These are phyloP conservation scores for Scrobipalpa costella DNA, from an alignment of 2,888 invertebrate species.

Conservation along the genomic window DNA sequence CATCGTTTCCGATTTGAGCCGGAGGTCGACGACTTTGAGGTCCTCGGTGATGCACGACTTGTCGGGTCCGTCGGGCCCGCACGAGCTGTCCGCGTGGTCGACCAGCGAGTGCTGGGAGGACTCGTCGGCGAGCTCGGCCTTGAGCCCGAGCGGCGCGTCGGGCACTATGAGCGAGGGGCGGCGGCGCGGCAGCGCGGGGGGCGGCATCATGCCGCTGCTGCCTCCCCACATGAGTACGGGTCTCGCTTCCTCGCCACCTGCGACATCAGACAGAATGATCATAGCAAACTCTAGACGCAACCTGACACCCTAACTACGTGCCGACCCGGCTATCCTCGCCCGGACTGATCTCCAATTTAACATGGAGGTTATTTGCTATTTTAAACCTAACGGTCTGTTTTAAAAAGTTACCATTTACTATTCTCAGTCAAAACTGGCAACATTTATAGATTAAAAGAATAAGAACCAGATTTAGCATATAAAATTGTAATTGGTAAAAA, in stretches of 20 bases:
- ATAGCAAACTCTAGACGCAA: slow-evolving; percentile 26
- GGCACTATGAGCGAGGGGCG: slow-evolving; percentile 83
- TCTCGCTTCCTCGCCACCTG: slow-evolving; percentile 58
- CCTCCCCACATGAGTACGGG: slow-evolving; percentile 62
- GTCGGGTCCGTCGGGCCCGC: slow-evolving; percentile 50
- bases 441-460: background rate
- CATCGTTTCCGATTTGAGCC: slow-evolving; percentile 84
- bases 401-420: background rate
- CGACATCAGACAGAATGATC: slow-evolving; percentile 20
- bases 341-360: slow-evolving; percentile 27
- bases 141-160: slow-evolving; percentile 81
- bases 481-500: background rate
- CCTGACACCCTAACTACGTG: slow-evolving; percentile 24
- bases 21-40: slow-evolving; percentile 84
- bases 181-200: slow-evolving; percentile 84
- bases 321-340: slow-evolving; percentile 23
- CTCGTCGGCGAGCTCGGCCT: slow-evolving; percentile 85
- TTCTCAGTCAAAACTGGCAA: background rate
- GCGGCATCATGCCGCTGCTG: slow-evolving; percentile 68
- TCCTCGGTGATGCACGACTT: slow-evolving; percentile 51
- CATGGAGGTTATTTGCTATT: background rate
- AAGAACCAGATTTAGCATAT: background rate
- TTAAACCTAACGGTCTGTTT: background rate
- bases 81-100: slow-evolving; percentile 58
- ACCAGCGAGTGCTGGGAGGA: slow-evolving; percentile 84